These are phyloP conservation scores for Epinephelus coioides DNA, from an alignment of 2,797 vertebrate genomes.

Conservation along the genomic window DNA sequence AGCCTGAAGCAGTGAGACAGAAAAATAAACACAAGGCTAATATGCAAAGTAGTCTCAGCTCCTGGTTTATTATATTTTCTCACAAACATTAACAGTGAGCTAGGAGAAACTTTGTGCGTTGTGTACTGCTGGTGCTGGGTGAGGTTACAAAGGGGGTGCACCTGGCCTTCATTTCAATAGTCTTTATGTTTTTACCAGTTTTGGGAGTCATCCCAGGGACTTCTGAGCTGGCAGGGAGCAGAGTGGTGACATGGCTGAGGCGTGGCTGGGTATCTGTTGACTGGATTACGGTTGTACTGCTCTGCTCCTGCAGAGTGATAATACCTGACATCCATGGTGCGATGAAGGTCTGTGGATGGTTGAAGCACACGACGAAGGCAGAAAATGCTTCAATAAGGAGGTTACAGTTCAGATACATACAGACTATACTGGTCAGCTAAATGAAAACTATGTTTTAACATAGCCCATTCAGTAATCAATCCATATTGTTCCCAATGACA, in stretches of 20 bases:
- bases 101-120: not conserved
- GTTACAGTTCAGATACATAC: too few species aligned
- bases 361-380: not conserved
- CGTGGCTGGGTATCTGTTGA: not conserved
- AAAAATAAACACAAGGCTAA: not conserved
- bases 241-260: slow-evolving; percentile 22
- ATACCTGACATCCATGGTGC: slow-evolving; percentile 10
- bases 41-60: slow-evolving; percentile 3
- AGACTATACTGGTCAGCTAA: too few species aligned
- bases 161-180: not conserved
- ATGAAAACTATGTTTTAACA: too few species aligned
- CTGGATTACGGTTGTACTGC: slow-evolving; percentile 2
- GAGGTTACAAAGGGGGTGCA: not conserved
- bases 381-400: not conserved
- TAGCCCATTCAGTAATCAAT: too few species aligned
- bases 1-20: slow-evolving; percentile 34
- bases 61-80: not conserved
- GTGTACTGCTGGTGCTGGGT: not conserved
- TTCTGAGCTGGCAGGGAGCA: not conserved
- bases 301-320: slow-evolving; percentile 21
- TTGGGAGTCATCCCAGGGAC: slow-evolving; percentile 7
- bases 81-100: too few species aligned
- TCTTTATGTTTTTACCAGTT: slow-evolving; percentile 46
- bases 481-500: not conserved
- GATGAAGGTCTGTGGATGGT: slow-evolving; percentile 31